phyloP scores from a whole-genome alignment of 2,113 vertebrate genomes.

The Theropithecus gelada region DNA sequence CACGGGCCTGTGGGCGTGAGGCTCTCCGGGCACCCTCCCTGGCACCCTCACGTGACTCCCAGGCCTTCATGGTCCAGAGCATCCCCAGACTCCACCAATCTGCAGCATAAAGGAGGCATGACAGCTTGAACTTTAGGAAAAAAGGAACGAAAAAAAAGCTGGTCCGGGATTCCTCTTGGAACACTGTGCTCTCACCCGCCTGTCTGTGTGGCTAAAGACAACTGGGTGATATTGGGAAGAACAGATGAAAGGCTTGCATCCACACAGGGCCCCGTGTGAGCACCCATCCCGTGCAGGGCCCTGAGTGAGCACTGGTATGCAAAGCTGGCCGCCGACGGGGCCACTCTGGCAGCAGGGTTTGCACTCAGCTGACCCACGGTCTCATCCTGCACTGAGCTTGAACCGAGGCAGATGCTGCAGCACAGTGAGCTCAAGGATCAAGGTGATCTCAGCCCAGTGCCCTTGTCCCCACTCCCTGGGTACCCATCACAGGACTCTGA shows the following conservation, averaged over 20 bases:
- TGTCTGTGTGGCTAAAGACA: background rate
- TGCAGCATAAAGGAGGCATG: rapidly evolving
- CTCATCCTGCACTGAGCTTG: background rate
- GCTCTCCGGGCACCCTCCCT: rapidly evolving
- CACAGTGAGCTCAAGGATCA: background rate
- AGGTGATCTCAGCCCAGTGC: too few species aligned
- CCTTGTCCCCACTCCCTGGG: rapidly evolving
- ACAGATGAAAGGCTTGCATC: rapidly evolving
- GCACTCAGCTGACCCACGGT: rapidly evolving
- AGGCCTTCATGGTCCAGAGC: rapidly evolving
- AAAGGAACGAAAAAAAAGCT: background rate
- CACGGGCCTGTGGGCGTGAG: background rate
- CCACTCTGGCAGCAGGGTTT: background rate
- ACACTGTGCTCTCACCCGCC: rapidly evolving
- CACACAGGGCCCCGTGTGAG: background rate
- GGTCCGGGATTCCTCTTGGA: rapidly evolving
- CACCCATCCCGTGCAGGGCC: background rate
- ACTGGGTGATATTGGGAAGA: rapidly evolving
- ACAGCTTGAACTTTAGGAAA: background rate
- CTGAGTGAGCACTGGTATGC: background rate
- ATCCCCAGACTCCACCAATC: background rate
- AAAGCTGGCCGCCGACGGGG: background rate
- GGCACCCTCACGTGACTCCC: rapidly evolving
- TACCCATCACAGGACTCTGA: rapidly evolving
- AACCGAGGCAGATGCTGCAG: background rate